A percentile compares a stretch with the other conserved stretches of the same genome.
Conservation (phyloP, 64 coral and sea anemone genomes). For the Hydrozoanthus tunicans region DNA sequence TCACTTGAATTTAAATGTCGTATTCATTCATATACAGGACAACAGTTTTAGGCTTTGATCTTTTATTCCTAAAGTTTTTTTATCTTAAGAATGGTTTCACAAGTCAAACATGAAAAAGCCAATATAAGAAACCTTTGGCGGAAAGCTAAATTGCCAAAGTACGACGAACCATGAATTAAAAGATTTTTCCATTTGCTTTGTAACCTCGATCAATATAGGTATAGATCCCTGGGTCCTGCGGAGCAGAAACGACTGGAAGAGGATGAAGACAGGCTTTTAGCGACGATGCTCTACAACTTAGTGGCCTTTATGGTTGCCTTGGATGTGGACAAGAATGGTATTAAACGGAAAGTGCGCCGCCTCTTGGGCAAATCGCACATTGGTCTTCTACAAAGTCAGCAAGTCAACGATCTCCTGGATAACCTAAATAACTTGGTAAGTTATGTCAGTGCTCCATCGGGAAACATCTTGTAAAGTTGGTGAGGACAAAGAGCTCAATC, state of each 20-base stretch:
- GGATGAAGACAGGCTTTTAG: slow-evolving; percentile 87
- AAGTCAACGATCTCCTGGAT: slow-evolving; percentile 80
- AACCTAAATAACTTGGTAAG: slow-evolving; percentile 86
- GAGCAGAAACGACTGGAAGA: slow-evolving; percentile 97
- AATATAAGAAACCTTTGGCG: no score
- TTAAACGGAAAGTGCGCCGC: slow-evolving; percentile 85
- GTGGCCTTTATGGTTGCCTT: slow-evolving; percentile 91
- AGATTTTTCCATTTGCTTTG: no score
- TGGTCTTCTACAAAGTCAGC: slow-evolving; percentile 85
- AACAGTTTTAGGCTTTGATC: no score
- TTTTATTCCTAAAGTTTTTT: no score
- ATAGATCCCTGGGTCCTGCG: slow-evolving; percentile 64
- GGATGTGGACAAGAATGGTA: slow-evolving; percentile 64
- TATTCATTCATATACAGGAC: no score
- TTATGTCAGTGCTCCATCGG: not conserved
- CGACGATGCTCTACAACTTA: slow-evolving; percentile 88
- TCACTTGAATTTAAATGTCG: no score
- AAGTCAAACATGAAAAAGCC: no score
- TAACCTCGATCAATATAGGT: not conserved
- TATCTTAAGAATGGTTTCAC: no score
- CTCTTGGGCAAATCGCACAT: slow-evolving; percentile 94
- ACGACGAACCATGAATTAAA: no score
- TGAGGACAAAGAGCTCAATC: not conserved
- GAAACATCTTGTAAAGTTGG: not conserved
- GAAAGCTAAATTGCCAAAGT: no score